Evolutionary conservation across 2,797 vertebrate genomes (phyloP), one percentile per base, ranked within the genome.

Genomic region (Coregonus suidteri): DNA sequence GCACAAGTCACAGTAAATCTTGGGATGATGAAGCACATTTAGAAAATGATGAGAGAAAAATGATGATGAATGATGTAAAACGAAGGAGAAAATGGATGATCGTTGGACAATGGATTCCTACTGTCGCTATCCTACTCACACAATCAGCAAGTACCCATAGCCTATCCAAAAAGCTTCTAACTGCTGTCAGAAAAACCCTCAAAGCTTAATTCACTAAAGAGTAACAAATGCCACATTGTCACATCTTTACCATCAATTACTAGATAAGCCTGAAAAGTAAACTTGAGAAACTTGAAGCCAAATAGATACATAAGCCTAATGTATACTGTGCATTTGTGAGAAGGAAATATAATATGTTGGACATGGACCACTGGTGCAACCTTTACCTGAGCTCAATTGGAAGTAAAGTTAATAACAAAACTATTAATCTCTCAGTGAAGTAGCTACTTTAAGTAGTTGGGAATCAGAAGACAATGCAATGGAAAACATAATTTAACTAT

Each of bases 401-500:
- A 20, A 25, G 71, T 11, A 25, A 56, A 41, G 4, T 6, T 16
- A 67, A 20, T 15, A 18, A 15, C 25, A 30, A 4, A 68, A 6
- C 13, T 31, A 53, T 31, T 25, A 18, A 31, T 14, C 71, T 56
- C 71, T 16, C 51, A 54, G 52, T 16, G 51, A 51, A 34, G 11
- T 15, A 14, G 70, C 65, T 35, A 51, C 70, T 71, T 20, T 20
- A 52, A 30, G 25, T 56, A 52, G 16, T 16, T 34, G 71, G 47
- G 51, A 31, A 72, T 72, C 51, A 73, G 41, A 83, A 84, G 86
- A 89, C 85, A 86, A 77, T 82, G 88, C 79, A 87, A 90, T 87
- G 71, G 71, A 73, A 34, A 54, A 34, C 16, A 70, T 3, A 47
- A 25, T 35, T 16, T 1, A 67, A 16, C 91, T 87, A 86, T 65